Evolutionary conservation across 1,140 invertebrate genomes (phyloP).

Genomic region (Metopolophium dirhodum): DNA sequence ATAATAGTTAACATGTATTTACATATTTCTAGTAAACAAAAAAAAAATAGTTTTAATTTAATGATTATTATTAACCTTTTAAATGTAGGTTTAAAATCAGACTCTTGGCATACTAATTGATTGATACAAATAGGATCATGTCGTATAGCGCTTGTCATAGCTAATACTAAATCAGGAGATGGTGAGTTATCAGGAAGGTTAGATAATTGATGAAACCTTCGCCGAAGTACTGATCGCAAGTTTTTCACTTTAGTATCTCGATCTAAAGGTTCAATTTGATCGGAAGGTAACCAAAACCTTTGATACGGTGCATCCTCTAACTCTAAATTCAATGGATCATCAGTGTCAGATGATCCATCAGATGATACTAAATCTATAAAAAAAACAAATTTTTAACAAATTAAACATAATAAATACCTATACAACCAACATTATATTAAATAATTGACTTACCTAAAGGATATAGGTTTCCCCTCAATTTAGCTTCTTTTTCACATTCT

Average conservation of each 20-base stretch:
- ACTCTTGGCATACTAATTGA: slow-evolving; percentile 18
- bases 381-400: neutral
- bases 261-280: slow-evolving; percentile 13
- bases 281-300: slow-evolving; percentile 45
- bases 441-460: slow-evolving; percentile 62
- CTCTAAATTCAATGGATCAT: slow-evolving; percentile 43
- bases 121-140: slow-evolving; percentile 30
- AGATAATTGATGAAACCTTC: slow-evolving; percentile 54
- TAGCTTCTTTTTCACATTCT: slow-evolving; percentile 59
- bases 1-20: neutral
- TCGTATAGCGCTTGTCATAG: slow-evolving; percentile 43
- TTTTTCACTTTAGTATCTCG: slow-evolving; percentile 50
- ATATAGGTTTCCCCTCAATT: slow-evolving; percentile 63
- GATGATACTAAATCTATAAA: slow-evolving; percentile 49
- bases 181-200: slow-evolving; percentile 51
- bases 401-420: neutral
- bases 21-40: neutral
- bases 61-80: slow-evolving; percentile 17
- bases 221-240: slow-evolving; percentile 28
- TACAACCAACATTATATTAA: neutral
- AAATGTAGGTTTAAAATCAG: slow-evolving; percentile 17
- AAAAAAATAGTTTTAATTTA: neutral
- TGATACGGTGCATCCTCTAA: slow-evolving; percentile 49
- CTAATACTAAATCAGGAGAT: slow-evolving; percentile 51
- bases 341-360: neutral